phyloP scores from a whole-genome alignment of 2,113 vertebrate genomes.

The Oncorhynchus clarkii region DNA sequence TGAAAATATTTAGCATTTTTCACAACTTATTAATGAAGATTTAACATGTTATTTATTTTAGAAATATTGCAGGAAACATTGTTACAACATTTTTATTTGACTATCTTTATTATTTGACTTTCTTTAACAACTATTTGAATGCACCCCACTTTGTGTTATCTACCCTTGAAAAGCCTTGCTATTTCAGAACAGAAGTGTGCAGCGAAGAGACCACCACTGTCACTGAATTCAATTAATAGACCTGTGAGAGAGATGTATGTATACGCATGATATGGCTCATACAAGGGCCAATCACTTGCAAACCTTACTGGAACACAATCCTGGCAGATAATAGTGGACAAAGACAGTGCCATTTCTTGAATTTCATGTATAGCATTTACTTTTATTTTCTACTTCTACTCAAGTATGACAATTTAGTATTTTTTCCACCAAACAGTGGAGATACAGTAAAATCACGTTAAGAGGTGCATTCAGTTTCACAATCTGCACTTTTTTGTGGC shows the following conservation, averaged over 20 bases:
- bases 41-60: background rate
- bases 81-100: background rate
- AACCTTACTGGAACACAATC: slow-evolving; percentile 25
- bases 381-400: too few species aligned
- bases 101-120: background rate
- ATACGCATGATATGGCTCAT: slow-evolving; percentile 27
- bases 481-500: background rate
- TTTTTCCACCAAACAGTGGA: background rate
- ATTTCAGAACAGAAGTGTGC: slow-evolving; percentile 33
- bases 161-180: slow-evolving; percentile 19
- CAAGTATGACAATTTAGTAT: too few species aligned
- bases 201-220: slow-evolving; percentile 11
- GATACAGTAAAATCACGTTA: background rate
- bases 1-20: background rate
- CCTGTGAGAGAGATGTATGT: slow-evolving; percentile 16
- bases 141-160: background rate
- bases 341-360: slow-evolving; percentile 27
- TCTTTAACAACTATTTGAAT: background rate
- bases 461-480: background rate
- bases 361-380: too few species aligned
- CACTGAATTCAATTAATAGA: slow-evolving; percentile 55
- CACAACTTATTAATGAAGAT: too few species aligned
- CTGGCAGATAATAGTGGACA: slow-evolving; percentile 32
- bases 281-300: slow-evolving; percentile 41
- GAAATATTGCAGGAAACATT: background rate